These are phyloP conservation scores for Leptopilina syphax DNA, from an alignment of 2,888 invertebrate species.

Conservation along the genomic window DNA sequence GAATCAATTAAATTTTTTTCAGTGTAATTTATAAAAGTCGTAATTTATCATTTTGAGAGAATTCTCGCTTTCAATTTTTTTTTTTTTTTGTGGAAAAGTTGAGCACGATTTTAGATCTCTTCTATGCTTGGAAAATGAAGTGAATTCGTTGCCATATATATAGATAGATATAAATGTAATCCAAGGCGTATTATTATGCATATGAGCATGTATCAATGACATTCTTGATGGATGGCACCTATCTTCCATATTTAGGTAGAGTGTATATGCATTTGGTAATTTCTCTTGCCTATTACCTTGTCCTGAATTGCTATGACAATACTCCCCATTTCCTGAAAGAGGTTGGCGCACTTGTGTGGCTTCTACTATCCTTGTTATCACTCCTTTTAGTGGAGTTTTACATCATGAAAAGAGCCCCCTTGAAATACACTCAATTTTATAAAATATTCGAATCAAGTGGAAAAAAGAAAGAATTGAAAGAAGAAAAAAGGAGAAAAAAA, in stretches of 20 bases:
- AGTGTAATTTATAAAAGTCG: too few relatives aligned
- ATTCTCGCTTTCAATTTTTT: too few relatives aligned
- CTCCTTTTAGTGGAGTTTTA: not conserved
- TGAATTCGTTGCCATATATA: not conserved
- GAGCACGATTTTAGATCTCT: not conserved
- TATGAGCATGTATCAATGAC: conserved; percentile 17
- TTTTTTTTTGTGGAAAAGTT: too few relatives aligned
- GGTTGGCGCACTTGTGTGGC: not conserved
- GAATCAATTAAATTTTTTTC: too few relatives aligned
- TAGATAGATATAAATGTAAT: not conserved
- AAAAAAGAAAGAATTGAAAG: too few relatives aligned
- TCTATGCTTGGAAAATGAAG: not conserved
- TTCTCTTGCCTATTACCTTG: not conserved
- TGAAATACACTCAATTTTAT: too few relatives aligned
- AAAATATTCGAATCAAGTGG: too few relatives aligned
- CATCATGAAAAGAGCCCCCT: too few relatives aligned
- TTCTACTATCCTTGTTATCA: not conserved
- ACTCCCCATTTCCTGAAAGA: conserved; percentile 6
- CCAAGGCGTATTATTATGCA: conserved; percentile 1
- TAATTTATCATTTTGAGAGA: too few relatives aligned
- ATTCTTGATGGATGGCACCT: conserved; percentile 13
- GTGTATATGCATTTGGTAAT: conserved; percentile 9
- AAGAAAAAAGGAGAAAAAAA: too few relatives aligned
- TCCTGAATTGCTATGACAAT: conserved; percentile 12
- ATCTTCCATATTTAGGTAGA: conserved; percentile 14